A percentile compares a stretch with the other conserved stretches of the same genome.
phyloP scores from a whole-genome alignment of 1,140 invertebrate genomes.

The Camponotus floridanus region DNA sequence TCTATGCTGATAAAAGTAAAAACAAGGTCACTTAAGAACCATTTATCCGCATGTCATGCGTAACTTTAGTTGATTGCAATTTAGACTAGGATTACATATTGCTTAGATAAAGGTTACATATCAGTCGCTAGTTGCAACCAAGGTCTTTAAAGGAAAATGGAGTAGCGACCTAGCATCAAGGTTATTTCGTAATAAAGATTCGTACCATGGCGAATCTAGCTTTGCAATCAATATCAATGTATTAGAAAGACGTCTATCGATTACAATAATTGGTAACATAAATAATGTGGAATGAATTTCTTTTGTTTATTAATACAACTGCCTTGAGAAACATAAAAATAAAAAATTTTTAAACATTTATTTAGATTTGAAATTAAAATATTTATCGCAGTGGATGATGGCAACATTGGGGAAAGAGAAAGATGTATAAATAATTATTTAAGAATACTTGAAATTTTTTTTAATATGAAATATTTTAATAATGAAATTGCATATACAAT shows the following conservation, averaged over 20 bases:
- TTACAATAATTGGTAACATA: constrained; percentile 37
- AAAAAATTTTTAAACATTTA: constrained; percentile 20
- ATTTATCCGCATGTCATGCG: constrained; percentile 34
- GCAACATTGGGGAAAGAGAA: constrained; percentile 50
- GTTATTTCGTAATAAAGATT: constrained; percentile 69
- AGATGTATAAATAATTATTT: not conserved
- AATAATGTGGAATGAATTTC: constrained; percentile 26
- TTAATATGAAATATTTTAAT: not conserved
- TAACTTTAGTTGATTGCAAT: constrained; percentile 20
- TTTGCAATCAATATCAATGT: constrained; percentile 73
- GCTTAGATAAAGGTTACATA: constrained; percentile 60
- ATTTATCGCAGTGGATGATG: not conserved
- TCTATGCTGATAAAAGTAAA: constrained; percentile 2
- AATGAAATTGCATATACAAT: constrained; percentile 1
- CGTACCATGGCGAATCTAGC: constrained; percentile 57
- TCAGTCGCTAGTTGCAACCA: constrained; percentile 48
- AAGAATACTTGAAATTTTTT: constrained; percentile 7
- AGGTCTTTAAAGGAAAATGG: constrained; percentile 71
- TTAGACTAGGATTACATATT: constrained; percentile 15
- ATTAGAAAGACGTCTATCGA: constrained; percentile 56
- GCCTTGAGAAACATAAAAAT: not conserved
- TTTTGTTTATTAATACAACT: constrained; percentile 27
- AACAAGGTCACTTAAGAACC: not conserved
- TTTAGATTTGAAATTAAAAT: constrained; percentile 30
- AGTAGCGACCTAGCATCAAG: constrained; percentile 69